Percentiles rank a stretch among this genome's conserved stretches.
These are phyloP conservation scores for Crambe crambe DNA, from an alignment of 37 sponge, comb jelly and placozoan species.

Conservation along the genomic window DNA sequence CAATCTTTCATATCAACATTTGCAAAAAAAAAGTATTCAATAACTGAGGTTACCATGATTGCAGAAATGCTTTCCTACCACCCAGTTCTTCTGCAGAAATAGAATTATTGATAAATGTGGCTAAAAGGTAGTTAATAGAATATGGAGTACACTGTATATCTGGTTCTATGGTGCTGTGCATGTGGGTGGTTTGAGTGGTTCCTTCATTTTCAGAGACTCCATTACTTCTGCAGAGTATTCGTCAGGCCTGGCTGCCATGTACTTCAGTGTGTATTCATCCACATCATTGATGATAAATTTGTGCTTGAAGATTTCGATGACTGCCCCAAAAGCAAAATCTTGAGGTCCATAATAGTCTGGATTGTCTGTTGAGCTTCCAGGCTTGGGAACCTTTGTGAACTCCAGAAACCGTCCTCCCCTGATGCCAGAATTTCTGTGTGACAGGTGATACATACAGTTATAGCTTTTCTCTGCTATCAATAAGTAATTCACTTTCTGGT, in stretches of 20 bases:
- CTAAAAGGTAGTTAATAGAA: slow-evolving; percentile 4
- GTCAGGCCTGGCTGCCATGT: slow-evolving; percentile 70
- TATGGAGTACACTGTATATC: background rate
- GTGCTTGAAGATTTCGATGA: slow-evolving; percentile 88
- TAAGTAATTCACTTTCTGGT: slow-evolving; percentile 71
- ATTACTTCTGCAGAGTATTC: slow-evolving; percentile 81
- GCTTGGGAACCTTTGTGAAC: slow-evolving; percentile 78
- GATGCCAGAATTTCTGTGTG: slow-evolving; percentile 91
- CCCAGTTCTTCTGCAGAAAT: background rate
- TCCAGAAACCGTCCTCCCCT: slow-evolving; percentile 93
- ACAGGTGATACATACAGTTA: background rate
- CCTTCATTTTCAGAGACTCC: slow-evolving; percentile 70
- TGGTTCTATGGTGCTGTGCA: too few species aligned
- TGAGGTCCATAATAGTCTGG: slow-evolving; percentile 86
- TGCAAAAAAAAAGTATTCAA: too few species aligned
- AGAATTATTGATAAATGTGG: too few species aligned
- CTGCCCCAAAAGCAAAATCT: slow-evolving; percentile 87
- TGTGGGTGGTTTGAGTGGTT: too few species aligned
- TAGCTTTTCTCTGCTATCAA: background rate
- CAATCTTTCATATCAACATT: too few species aligned
- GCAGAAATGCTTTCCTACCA: background rate
- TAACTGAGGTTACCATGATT: background rate
- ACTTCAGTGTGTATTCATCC: slow-evolving; percentile 89
- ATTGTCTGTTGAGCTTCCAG: slow-evolving; percentile 67
- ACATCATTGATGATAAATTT: slow-evolving; percentile 91